Evolutionary conservation across 23 tunicate genomes (phyloP).

Genomic region (Ascidia mentula): DNA sequence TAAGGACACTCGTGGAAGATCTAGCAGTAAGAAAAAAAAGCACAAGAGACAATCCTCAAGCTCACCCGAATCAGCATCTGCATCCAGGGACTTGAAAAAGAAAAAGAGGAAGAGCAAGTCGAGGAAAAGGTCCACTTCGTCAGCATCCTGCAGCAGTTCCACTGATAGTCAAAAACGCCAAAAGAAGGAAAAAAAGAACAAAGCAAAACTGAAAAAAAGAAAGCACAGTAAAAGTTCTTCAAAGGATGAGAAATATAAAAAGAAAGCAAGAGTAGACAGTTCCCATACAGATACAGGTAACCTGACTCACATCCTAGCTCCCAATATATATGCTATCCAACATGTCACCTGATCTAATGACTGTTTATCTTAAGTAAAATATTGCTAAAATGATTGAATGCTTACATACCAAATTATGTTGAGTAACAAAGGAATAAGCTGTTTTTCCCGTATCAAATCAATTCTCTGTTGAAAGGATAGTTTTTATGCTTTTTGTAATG

Average conservation of each 20-base stretch:
- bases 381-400: too few species aligned
- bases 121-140: background rate
- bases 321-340: too few species aligned
- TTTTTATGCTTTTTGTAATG: too few species aligned
- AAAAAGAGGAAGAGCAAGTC: constrained; percentile 12
- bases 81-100: background rate
- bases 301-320: too few species aligned
- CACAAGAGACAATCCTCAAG: background rate
- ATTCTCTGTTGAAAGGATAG: too few species aligned
- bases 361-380: too few species aligned
- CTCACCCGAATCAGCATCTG: background rate
- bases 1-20: constrained; percentile 3
- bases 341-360: too few species aligned
- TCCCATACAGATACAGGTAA: too few species aligned
- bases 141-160: constrained; percentile 6
- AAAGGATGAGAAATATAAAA: background rate
- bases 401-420: too few species aligned
- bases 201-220: background rate
- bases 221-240: background rate
- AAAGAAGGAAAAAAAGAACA: background rate
- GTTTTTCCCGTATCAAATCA: too few species aligned
- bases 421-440: too few species aligned
- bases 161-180: background rate
- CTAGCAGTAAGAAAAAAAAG: background rate
- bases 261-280: background rate